Base-by-base conservation (phyloP, 2,888 invertebrate species). In the Ethmia dodecea region DNA sequence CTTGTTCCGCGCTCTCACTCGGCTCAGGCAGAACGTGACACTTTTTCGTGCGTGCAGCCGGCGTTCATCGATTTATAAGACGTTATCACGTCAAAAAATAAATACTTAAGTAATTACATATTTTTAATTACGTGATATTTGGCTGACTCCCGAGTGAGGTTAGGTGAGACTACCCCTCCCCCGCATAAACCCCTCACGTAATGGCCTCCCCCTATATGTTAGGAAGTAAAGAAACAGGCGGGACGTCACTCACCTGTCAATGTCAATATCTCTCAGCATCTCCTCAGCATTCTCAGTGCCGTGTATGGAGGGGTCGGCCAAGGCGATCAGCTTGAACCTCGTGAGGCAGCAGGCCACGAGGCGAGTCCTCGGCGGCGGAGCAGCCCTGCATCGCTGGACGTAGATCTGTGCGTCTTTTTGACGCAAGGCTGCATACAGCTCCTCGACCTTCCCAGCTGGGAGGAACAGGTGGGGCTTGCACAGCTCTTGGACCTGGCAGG, bases 401-500 rank as follows among this genome's bases (percentile, higher is more conserved):
- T 99, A 99, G 58, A 99, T 98, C 72, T 97, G 96, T 0, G 97
- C 95, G 75, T 97, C 97, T 65, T 95, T 96, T 62, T 94, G 94
- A 5, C 92, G 92, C 48, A 99, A 78, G 49, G 94, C 94, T 0
- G 92, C 90, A 71, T 96, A 95, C 8, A 99, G 84, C 60, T 97
- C 95, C 52, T 98, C 97, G 1, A 95, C 92, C 61, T 95, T 95
- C 1, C 91, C 94, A 5, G 93, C 93, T 0, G 97, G 95, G 25
- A 96, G 87, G 49, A 96, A 89, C 3, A 96, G 83, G 57, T 96
- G 93, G 2, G 93, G 92, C 60, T 94, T 93, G 63, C 93, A 92
- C 14, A 97, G 86, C 61, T 95, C 93, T 47, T 80, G 79, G 2
- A 86, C 80, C 84, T 83, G 37, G 5, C n/a, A n/a, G n/a, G n/a